Base-by-base conservation (phyloP, 2,113 vertebrate species). In the Rattus rattus region DNA sequence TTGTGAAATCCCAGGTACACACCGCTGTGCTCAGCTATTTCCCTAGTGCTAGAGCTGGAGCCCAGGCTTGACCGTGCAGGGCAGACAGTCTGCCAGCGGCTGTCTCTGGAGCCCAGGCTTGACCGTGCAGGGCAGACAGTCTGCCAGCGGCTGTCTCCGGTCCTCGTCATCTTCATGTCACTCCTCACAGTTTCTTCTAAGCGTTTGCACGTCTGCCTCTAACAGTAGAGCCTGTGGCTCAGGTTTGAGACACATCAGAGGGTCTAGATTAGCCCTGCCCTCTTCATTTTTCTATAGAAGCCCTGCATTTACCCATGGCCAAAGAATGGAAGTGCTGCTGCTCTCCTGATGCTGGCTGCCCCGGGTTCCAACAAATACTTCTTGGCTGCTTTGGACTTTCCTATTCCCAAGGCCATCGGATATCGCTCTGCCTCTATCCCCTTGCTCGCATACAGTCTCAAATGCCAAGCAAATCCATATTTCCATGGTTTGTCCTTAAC, bases 161-260 rank as follows among this genome's bases (percentile, higher is more conserved):
- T 9, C 49, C 33, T 91, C 65, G 73, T 86, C 72, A 95, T 92
- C 96, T 88, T 94, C 33, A 20, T 92, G 91, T 88, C 17, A 76
- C 14, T 91, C 63, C 75, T 84, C 47, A 33, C 33, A n/a, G 24
- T 90, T 91, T 77, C n/a, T 94, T 88, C 39, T 75, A 80, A 88
- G n/a, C 79, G 33, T 69, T 56, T 47, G 30, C 1, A 28, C 30
- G 30, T 85, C 16, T n/a, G 2, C 61, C 1, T 92, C 56, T 96
- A 76, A 69, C 61, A 87, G 75, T 36, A 47, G 36, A 87, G 36
- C 47, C 67, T 13, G 47, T 91, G 61, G 70, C 30, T 92, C n/a
- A 63, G 36, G 93, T 94, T 93, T 75, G 49, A 97, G 59, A 81
- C 0, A 81, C 0, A 76, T 72, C 33, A 76, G 56, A 56, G 61